phyloP scores from a whole-genome alignment of 2,888 invertebrate species.

The Sinhomidia bicolor region DNA sequence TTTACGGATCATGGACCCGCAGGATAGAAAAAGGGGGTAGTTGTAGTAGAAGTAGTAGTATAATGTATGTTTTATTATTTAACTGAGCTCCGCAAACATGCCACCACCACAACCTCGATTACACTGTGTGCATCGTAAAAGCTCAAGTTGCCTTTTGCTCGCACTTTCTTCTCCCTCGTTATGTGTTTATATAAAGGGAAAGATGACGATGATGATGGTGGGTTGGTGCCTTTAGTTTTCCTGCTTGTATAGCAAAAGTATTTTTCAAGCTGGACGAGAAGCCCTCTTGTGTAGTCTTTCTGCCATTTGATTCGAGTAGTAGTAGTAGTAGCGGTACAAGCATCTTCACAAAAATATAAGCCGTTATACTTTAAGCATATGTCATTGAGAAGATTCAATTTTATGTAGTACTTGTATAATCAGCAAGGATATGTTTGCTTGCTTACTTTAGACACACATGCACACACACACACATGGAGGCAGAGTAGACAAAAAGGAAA shows the following conservation, averaged over 20 bases:
- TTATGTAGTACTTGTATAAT: conserved; percentile 28
- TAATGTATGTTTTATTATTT: conserved; percentile 51
- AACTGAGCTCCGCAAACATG: conserved; percentile 47
- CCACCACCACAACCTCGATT: conserved; percentile 17
- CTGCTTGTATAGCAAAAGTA: background rate
- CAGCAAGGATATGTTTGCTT: background rate
- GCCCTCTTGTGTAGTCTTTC: background rate
- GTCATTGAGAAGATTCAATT: conserved; percentile 19
- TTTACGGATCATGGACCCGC: conserved; percentile 43
- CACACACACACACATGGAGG: background rate
- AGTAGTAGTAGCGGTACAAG: too few relatives aligned
- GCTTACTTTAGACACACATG: background rate
- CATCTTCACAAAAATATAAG: too few relatives aligned
- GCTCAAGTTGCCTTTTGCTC: conserved; percentile 20
- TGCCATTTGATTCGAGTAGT: too few relatives aligned
- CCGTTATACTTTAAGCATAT: background rate
- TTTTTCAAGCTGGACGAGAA: background rate
- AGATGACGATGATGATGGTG: background rate
- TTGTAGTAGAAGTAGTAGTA: background rate
- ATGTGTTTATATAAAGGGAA: background rate
- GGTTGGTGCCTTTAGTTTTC: background rate
- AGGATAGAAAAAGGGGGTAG: background rate
- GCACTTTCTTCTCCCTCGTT: conserved; percentile 4
- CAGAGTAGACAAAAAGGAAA: background rate
- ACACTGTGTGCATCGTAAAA: conserved; percentile 27